Conservation (phyloP, 2,113 vertebrate genomes). For the Neopipo cinnamomea region DNA sequence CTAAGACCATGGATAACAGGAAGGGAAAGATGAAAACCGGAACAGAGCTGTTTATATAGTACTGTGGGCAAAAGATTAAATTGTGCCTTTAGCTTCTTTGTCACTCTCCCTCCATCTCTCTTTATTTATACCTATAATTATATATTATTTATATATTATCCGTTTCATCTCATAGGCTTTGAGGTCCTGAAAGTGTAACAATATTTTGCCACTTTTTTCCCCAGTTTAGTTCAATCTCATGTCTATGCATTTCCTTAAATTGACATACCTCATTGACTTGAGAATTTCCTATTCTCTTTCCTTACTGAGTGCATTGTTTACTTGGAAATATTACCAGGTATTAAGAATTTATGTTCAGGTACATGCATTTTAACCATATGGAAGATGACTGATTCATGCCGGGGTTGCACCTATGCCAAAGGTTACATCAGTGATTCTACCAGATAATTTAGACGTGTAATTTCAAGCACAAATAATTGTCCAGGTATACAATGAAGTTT, state of each 20-base stretch:
- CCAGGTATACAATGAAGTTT: not conserved
- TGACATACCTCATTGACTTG: constrained; percentile 15
- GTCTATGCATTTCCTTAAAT: constrained; percentile 42
- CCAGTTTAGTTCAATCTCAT: constrained; percentile 45
- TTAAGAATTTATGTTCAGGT: not conserved
- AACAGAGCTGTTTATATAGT: not conserved
- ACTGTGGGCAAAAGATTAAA: not conserved
- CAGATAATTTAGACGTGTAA: not conserved
- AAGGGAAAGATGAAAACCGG: not conserved
- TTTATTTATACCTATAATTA: not conserved
- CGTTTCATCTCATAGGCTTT: not conserved
- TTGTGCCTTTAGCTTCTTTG: not conserved
- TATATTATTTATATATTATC: not conserved
- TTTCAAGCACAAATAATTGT: constrained; percentile 2
- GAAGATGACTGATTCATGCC: not conserved
- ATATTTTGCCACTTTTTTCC: constrained; percentile 19
- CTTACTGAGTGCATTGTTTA: not conserved
- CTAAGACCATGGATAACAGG: not conserved
- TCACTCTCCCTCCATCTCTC: not conserved
- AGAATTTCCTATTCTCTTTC: constrained; percentile 2
- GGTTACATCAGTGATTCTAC: not conserved
- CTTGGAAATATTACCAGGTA: constrained; percentile 4
- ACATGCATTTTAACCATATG: not conserved
- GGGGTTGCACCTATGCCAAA: not conserved
- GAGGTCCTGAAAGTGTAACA: not conserved